Percentiles rank a stretch among this genome's conserved stretches.
Evolutionary conservation across 2,113 vertebrate species (phyloP).

Genomic region (Rutilus rutilus): DNA sequence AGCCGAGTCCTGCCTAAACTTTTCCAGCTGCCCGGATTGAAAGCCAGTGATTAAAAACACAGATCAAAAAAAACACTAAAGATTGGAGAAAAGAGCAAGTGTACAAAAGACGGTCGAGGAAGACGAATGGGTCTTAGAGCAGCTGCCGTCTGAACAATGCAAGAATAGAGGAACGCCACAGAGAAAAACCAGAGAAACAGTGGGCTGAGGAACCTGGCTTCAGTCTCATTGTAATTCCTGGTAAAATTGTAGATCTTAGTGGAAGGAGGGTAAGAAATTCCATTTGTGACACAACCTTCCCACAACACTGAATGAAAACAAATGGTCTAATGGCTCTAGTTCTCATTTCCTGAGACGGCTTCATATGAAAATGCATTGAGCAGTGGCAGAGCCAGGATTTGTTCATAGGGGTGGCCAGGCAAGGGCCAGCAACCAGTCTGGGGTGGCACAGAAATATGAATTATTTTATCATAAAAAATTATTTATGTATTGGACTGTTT

Average conservation of each 20-base stretch:
- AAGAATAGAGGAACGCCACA: slow-evolving; percentile 20
- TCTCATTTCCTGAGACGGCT: background rate
- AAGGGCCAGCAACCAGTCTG: too few species aligned
- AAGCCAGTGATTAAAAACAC: slow-evolving; percentile 43
- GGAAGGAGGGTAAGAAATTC: slow-evolving; percentile 14
- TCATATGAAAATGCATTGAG: background rate
- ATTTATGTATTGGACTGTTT: too few species aligned
- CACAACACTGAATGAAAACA: slow-evolving; percentile 18
- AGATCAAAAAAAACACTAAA: slow-evolving; percentile 36
- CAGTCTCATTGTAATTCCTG: background rate
- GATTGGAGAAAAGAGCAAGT: slow-evolving; percentile 27
- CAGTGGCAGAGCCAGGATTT: too few species aligned
- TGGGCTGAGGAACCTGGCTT: slow-evolving; percentile 1
- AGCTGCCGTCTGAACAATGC: slow-evolving; percentile 4
- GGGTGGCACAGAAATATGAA: too few species aligned
- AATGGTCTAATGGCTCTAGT: background rate
- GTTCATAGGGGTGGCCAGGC: too few species aligned
- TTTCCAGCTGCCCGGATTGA: slow-evolving; percentile 65
- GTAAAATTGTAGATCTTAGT: slow-evolving; percentile 10
- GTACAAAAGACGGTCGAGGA: slow-evolving; percentile 15
- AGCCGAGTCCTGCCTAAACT: slow-evolving; percentile 65
- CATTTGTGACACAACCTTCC: slow-evolving; percentile 14
- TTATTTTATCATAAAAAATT: too few species aligned
- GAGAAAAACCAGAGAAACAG: background rate
- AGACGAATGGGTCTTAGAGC: slow-evolving; percentile 3